Evolutionary conservation across 2,113 vertebrate species (phyloP), one percentile per base, ranked within the genome.

Genomic region (Trematomus loennbergii): DNA sequence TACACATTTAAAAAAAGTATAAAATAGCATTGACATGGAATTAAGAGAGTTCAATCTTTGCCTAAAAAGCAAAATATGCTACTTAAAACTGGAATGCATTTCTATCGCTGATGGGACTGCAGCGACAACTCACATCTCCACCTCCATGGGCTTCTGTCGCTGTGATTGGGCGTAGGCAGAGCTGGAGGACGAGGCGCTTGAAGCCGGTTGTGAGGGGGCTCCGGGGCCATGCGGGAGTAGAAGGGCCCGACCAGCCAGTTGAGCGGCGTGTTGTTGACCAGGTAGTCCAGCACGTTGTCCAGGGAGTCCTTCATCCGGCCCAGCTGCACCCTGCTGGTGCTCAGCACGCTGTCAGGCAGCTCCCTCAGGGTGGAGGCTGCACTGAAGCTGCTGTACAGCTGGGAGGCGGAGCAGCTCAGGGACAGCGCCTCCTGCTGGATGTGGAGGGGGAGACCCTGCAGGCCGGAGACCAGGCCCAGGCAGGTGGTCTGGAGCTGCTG

Each of bases 221-320:
- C 13, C 0, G 66, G 58, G 3, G 18, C 12, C n/a, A 83, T 50
- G 7, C 57, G 84, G 1, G 94, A 94, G 92, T 97, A 97, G 95
- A 98, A 98, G 36, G 97, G 97, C 90, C 97, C 97, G 83, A 98
- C 97, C 92, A 99, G 95, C 97, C 97, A 99, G 93, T 97, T 98
- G 88, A 99, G 96, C 0, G 97, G 96, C 0, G 97, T 98, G 96
- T 98, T 99, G 93, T 98, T 98, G 92, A 99, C 93, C 94, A 99
- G 89, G 82, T 98, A 97, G 94, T 98, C 96, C 96, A 97, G 96
- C 91, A 98, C 85, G 22, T 95, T 90, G 92, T 98, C 97, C 68
- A 98, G 87, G 46, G 97, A 96, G 1, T 59, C 50, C 52, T 96
- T 97, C 88, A 98, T 96, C 92, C 94, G 96, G 87, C 94, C 92